phyloP scores from a whole-genome alignment of 2,797 vertebrate species.

The Capromys pilorides region DNA sequence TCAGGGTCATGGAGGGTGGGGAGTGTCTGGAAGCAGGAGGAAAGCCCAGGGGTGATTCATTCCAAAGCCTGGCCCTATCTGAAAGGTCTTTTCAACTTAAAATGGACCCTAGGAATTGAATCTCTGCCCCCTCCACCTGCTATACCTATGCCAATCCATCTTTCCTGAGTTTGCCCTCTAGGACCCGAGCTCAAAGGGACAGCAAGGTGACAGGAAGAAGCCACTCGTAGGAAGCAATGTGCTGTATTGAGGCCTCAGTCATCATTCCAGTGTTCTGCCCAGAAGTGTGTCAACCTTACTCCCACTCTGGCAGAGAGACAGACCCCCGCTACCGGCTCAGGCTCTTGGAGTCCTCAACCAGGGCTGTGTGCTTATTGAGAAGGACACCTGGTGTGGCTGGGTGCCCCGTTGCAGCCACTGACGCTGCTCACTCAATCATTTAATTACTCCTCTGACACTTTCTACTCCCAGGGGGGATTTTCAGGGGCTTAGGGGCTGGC shows the following conservation, averaged over 20 bases:
- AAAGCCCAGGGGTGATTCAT: background rate
- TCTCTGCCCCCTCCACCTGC: background rate
- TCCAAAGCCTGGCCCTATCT: background rate
- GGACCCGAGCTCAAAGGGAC: background rate
- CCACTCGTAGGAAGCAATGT: background rate
- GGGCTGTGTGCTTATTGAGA: conserved; percentile 60
- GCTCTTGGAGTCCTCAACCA: background rate
- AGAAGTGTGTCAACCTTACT: background rate
- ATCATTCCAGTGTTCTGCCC: background rate
- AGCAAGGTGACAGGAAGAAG: background rate
- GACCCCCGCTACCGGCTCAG: background rate
- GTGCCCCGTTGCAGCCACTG: conserved; percentile 50
- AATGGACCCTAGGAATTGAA: background rate
- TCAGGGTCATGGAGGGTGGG: conserved; percentile 14
- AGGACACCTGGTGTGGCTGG: conserved; percentile 77
- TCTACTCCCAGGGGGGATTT: conserved; percentile 64
- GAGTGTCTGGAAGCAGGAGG: background rate
- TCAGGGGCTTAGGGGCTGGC: conserved; percentile 56
- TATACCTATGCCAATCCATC: background rate
- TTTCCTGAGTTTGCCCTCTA: background rate
- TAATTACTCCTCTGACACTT: conserved; percentile 77
- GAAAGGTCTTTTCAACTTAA: background rate
- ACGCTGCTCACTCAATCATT: conserved; percentile 74
- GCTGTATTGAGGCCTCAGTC: background rate
- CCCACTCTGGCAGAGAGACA: background rate